phyloP scores from a whole-genome alignment of 2,113 vertebrate species.

The Smithornis capensis region DNA sequence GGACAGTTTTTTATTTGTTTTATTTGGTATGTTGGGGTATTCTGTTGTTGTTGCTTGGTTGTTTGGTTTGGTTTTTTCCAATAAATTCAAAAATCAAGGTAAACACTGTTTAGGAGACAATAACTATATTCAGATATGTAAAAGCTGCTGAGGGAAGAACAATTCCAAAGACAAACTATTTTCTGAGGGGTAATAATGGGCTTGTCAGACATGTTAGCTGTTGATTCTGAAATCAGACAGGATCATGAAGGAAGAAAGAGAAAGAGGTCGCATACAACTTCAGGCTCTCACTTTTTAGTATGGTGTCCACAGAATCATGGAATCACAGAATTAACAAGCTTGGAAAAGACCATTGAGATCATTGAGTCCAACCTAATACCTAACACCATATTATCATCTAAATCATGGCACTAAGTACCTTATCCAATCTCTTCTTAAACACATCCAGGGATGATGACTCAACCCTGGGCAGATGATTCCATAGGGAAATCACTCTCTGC shows the following conservation, averaged over 20 bases:
- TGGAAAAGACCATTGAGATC: too few relatives aligned
- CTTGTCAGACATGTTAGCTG: neutral
- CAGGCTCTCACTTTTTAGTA: neutral
- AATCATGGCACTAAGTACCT: too few relatives aligned
- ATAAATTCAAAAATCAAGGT: neutral
- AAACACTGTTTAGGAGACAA: neutral
- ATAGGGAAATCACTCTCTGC: too few relatives aligned
- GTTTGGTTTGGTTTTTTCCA: too few relatives aligned
- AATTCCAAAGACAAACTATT: neutral
- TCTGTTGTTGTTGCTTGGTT: neutral
- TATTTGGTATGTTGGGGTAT: neutral
- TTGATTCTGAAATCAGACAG: neutral
- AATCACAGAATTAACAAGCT: too few relatives aligned
- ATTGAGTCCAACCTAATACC: too few relatives aligned
- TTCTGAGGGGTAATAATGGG: neutral
- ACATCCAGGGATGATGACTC: too few relatives aligned
- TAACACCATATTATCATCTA: too few relatives aligned
- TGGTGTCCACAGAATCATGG: too few relatives aligned
- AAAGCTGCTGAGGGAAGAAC: neutral
- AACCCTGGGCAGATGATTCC: too few relatives aligned
- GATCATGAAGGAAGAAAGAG: neutral
- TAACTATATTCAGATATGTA: neutral
- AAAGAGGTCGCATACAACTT: neutral
- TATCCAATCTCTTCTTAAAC: too few relatives aligned
- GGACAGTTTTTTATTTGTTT: neutral